Evolutionary conservation across 2,113 vertebrate species (phyloP).

Genomic region (Bagarius yarrelli): DNA sequence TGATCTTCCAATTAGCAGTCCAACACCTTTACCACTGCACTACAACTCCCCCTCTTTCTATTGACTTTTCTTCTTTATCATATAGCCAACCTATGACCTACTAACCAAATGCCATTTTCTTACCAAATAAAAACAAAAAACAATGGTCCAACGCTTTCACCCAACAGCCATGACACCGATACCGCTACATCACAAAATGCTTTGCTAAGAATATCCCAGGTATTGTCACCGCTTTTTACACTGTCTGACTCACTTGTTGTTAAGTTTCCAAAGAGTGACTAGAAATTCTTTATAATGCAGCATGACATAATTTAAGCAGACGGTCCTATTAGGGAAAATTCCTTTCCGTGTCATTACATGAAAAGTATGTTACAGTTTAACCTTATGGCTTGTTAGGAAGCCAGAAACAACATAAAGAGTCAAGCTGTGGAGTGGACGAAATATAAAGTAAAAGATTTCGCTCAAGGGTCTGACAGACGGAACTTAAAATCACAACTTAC

Average conservation of each 20-base stretch:
- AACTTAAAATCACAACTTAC: not conserved
- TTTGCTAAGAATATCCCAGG: not conserved
- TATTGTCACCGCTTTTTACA: not conserved
- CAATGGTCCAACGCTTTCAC: not conserved
- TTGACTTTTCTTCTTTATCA: too few relatives aligned
- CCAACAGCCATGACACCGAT: not conserved
- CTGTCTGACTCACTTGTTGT: not conserved
- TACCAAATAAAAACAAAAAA: not conserved
- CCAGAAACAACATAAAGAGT: not conserved
- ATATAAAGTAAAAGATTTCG: too few relatives aligned
- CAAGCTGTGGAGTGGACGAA: too few relatives aligned
- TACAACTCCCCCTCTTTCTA: too few relatives aligned
- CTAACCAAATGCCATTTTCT: too few relatives aligned
- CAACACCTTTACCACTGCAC: not conserved
- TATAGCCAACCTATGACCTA: not conserved
- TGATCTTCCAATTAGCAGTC: too few relatives aligned
- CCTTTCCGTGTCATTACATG: not conserved
- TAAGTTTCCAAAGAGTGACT: not conserved
- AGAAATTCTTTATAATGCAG: not conserved
- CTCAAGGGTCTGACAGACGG: not conserved
- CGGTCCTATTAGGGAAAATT: not conserved
- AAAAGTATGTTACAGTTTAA: not conserved
- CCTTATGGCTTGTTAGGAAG: not conserved
- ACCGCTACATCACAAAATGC: not conserved
- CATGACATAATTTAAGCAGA: not conserved